Percentiles rank a stretch among this genome's conserved stretches.
phyloP scores from a whole-genome alignment of 2,113 vertebrate genomes.

The Xenotilapia caudafasciata region DNA sequence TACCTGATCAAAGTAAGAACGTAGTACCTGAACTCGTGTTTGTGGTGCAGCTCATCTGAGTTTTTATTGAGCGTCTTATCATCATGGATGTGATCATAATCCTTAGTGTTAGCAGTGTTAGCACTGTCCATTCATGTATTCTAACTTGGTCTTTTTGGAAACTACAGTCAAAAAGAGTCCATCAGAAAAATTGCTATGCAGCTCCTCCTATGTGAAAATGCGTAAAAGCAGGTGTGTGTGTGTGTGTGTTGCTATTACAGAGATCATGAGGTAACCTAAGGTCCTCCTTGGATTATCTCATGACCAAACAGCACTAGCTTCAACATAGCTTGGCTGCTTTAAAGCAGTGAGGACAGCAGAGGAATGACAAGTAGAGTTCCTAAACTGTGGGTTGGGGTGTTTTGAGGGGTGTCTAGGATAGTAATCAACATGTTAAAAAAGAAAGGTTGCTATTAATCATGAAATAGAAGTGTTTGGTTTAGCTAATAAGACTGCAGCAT shows the following conservation, averaged over 20 bases:
- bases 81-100: neutral
- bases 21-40: neutral
- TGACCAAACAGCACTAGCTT: neutral
- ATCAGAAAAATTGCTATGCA: neutral
- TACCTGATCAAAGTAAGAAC: conserved; percentile 86
- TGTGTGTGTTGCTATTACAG: neutral
- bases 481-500: neutral
- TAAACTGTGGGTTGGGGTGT: neutral
- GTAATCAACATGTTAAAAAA: neutral
- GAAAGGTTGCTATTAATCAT: neutral
- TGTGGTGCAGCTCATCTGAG: neutral
- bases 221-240: neutral
- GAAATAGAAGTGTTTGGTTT: neutral
- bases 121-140: neutral
- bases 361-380: neutral
- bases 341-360: neutral
- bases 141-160: neutral
- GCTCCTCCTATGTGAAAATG: neutral
- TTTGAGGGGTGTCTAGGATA: neutral
- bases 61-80: neutral
- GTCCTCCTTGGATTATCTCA: neutral
- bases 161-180: neutral
- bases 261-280: neutral
- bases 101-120: neutral
- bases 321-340: neutral